Conservation (phyloP, 2,888 invertebrate genomes). For the Phasia obesa region DNA sequence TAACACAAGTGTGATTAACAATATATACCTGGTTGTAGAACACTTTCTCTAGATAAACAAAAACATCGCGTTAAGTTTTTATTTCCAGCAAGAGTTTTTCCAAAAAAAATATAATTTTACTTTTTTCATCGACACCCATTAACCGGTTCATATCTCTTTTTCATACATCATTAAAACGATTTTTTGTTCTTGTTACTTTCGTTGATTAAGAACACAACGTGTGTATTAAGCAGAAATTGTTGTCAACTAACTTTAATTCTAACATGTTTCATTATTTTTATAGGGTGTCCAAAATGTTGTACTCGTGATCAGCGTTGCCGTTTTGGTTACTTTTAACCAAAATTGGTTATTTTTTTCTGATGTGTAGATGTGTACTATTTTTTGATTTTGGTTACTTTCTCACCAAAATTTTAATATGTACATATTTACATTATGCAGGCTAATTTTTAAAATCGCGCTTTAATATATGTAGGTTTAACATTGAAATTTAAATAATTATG, state of each 20-base stretch:
- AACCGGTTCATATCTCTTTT: constrained; percentile 21
- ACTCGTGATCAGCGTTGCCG: too few species aligned
- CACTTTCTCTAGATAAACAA: not conserved
- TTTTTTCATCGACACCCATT: constrained; percentile 38
- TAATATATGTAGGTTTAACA: too few species aligned
- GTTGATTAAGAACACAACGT: constrained; percentile 2
- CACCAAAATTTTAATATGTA: too few species aligned
- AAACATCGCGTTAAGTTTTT: not conserved
- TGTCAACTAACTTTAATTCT: constrained; percentile 14
- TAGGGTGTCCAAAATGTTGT: not conserved
- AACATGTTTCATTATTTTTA: constrained; percentile 17
- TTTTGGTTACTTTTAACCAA: too few species aligned
- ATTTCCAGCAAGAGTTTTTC: not conserved
- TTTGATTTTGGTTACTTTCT: too few species aligned
- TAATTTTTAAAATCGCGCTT: too few species aligned
- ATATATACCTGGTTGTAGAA: not conserved
- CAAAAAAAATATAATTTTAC: constrained; percentile 20
- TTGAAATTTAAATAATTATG: too few species aligned
- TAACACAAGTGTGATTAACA: not conserved
- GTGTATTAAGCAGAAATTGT: not conserved
- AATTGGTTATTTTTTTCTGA: too few species aligned
- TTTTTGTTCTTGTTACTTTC: constrained; percentile 12
- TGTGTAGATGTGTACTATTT: too few species aligned
- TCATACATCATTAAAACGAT: constrained; percentile 35
- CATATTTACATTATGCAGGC: too few species aligned